phyloP scores from a whole-genome alignment of 2,797 vertebrate species.

The Anguilla marmorata region DNA sequence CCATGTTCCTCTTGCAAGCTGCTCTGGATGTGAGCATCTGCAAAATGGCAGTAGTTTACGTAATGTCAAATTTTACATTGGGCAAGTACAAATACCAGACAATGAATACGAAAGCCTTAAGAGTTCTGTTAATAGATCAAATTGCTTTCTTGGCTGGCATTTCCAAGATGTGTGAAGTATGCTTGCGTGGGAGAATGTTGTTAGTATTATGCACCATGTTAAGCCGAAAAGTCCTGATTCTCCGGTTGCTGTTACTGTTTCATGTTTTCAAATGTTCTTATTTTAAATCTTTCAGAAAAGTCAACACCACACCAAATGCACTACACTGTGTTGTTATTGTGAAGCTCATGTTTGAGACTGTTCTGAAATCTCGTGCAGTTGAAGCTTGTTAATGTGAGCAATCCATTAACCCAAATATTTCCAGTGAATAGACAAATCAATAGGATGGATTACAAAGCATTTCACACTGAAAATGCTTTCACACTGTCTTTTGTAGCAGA shows the following conservation, averaged over 20 bases:
- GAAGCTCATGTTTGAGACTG: not conserved
- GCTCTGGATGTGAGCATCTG: not conserved
- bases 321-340: not conserved
- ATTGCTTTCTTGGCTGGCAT: not conserved
- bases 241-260: not conserved
- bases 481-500: not conserved
- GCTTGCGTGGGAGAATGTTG: not conserved
- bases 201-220: not conserved
- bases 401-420: constrained; percentile 11
- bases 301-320: not conserved
- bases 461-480: not conserved
- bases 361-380: constrained; percentile 4
- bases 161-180: not conserved
- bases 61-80: not conserved
- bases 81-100: not conserved
- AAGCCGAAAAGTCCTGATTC: not conserved
- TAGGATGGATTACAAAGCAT: constrained; percentile 21
- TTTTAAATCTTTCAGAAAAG: not conserved
- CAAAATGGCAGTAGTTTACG: not conserved
- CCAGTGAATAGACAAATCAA: constrained; percentile 23
- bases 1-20: not conserved
- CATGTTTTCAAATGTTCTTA: not conserved
- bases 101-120: not conserved
- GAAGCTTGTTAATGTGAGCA: constrained; percentile 15
- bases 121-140: not conserved